Conservation (phyloP, 2,113 vertebrate species). For the Microcebus jonahi region DNA sequence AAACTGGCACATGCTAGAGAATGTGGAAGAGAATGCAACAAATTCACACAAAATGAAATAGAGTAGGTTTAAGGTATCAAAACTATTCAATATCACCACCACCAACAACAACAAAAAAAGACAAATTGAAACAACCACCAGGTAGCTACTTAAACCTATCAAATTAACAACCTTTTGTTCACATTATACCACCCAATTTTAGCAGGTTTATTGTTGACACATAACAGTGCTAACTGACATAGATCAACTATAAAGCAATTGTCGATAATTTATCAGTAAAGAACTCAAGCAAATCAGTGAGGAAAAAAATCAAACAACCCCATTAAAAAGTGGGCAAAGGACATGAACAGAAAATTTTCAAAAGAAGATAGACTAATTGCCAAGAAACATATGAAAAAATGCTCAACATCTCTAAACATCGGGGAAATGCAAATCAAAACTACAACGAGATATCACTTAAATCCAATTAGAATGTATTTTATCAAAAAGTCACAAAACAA, state of each 20-base stretch:
- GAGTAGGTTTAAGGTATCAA: neutral
- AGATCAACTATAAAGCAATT: neutral
- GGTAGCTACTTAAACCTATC: neutral
- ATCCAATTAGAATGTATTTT: too few species aligned
- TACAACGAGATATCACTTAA: too few species aligned
- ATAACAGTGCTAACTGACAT: neutral
- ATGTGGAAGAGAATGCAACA: slow-evolving; percentile 4
- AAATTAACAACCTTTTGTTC: slow-evolving; percentile 12
- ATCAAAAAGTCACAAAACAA: too few species aligned
- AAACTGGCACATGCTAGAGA: neutral
- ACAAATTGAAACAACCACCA: slow-evolving; percentile 4
- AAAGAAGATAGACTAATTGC: too few species aligned
- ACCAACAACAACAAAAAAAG: neutral
- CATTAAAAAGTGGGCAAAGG: too few species aligned
- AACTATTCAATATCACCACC: neutral
- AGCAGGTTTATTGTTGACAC: neutral
- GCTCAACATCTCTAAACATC: too few species aligned
- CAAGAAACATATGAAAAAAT: too few species aligned
- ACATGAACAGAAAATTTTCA: too few species aligned
- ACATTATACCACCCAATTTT: neutral
- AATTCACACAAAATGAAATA: neutral
- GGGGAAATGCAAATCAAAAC: too few species aligned
- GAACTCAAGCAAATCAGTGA: too few species aligned
- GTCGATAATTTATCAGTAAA: neutral
- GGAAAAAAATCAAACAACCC: neutral